Percentiles rank a stretch among this genome's conserved stretches.
phyloP scores from a whole-genome alignment of 2,797 vertebrate genomes.

The Aphelocoma californica region DNA sequence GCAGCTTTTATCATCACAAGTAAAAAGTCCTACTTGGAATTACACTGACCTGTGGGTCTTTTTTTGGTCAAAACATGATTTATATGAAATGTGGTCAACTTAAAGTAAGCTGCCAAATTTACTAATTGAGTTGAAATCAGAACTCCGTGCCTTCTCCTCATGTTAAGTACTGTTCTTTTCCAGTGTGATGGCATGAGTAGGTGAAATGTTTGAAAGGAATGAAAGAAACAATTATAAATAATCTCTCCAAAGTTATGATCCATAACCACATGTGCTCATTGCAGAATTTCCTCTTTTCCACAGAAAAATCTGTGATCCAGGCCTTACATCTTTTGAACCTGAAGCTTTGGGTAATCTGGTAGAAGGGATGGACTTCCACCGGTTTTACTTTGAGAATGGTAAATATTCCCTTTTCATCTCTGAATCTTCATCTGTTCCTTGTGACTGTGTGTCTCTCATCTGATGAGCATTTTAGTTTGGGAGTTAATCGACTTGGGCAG shows the following conservation, averaged over 20 bases:
- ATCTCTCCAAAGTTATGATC: neutral
- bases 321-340: slow-evolving; percentile 94
- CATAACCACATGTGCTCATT: neutral
- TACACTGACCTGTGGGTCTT: neutral
- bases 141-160: neutral
- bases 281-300: neutral
- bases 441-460: neutral
- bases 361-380: slow-evolving; percentile 96
- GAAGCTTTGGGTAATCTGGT: slow-evolving; percentile 97
- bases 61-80: neutral
- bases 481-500: neutral
- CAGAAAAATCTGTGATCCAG: slow-evolving; percentile 97
- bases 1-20: neutral
- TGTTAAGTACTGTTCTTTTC: neutral
- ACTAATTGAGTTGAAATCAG: neutral
- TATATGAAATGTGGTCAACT: neutral
- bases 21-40: neutral
- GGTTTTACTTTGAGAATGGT: slow-evolving; percentile 99
- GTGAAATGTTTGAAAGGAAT: neutral
- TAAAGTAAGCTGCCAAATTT: neutral
- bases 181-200: neutral
- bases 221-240: neutral
- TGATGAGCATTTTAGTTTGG: neutral
- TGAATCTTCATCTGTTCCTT: neutral
- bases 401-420: neutral